These are phyloP conservation scores for Holcopasites calliopsidis DNA, from an alignment of 1,140 invertebrate species.

Conservation along the genomic window DNA sequence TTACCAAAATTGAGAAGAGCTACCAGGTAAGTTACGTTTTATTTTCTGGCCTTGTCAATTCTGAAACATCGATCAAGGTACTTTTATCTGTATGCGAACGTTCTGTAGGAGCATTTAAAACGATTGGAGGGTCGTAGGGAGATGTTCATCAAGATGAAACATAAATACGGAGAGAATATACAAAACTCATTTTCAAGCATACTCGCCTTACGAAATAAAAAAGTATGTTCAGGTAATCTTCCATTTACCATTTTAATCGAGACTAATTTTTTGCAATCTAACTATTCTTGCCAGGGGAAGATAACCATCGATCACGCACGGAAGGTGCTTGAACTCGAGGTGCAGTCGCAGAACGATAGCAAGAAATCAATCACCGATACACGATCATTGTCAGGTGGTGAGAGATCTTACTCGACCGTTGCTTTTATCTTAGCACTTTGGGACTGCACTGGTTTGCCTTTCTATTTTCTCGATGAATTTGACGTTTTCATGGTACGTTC, in stretches of 20 bases:
- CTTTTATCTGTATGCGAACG: background rate
- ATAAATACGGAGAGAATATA: conserved; percentile 75
- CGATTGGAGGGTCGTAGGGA: conserved; percentile 71
- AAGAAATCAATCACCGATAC: conserved; percentile 67
- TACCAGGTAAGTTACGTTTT: conserved; percentile 59
- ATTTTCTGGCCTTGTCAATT: background rate
- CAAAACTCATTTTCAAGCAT: conserved; percentile 78
- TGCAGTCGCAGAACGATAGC: conserved; percentile 79
- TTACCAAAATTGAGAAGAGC: conserved; percentile 57
- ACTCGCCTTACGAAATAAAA: conserved; percentile 78
- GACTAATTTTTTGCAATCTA: background rate
- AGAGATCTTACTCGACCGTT: conserved; percentile 96
- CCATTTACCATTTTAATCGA: background rate
- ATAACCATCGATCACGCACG: conserved; percentile 83
- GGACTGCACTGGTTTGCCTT: conserved; percentile 94
- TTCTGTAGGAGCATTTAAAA: conserved; percentile 70
- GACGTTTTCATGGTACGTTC: conserved; percentile 98
- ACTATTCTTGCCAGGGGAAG: conserved; percentile 77
- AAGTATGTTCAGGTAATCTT: conserved; percentile 64
- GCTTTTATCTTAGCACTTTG: conserved; percentile 96
- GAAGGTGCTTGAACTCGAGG: conserved; percentile 81
- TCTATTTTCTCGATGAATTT: conserved; percentile 98
- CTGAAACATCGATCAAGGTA: background rate
- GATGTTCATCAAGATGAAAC: conserved; percentile 75
- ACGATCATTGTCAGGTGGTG: conserved; percentile 93